Conservation (phyloP, 2,797 vertebrate genomes). For the Sebastes minor region DNA sequence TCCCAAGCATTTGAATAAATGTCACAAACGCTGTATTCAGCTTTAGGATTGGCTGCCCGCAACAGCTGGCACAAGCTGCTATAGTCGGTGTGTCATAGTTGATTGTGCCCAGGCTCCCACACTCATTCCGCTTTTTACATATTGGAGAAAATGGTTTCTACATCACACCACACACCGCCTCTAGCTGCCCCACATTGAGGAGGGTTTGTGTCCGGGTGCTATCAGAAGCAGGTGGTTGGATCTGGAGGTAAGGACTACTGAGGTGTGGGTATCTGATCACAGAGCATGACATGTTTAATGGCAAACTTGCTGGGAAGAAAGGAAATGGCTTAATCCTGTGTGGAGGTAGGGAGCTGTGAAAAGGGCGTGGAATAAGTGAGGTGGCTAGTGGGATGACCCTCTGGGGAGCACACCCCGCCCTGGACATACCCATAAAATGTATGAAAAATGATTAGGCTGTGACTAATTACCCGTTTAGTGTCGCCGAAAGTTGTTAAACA, state of each 20-base stretch:
- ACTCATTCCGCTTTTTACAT: constrained; percentile 3
- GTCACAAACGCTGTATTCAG: constrained; percentile 58
- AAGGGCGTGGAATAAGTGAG: constrained; percentile 50
- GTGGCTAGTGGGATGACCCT: constrained; percentile 62
- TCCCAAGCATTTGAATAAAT: constrained; percentile 60
- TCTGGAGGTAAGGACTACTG: constrained; percentile 10
- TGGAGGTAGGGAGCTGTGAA: constrained; percentile 33
- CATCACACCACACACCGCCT: constrained; percentile 13
- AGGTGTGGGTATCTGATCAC: constrained; percentile 39
- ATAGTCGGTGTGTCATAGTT: constrained; percentile 42
- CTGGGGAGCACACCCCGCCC: constrained; percentile 60
- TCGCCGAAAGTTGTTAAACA: constrained; percentile 86
- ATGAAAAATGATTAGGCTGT: constrained; percentile 86
- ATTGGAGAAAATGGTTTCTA: constrained; percentile 38
- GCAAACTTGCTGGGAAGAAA: constrained; percentile 45
- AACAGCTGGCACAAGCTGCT: constrained; percentile 62
- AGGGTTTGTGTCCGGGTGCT: constrained; percentile 30
- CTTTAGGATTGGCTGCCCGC: constrained; percentile 53
- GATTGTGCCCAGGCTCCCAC: constrained; percentile 38
- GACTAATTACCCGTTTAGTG: constrained; percentile 88
- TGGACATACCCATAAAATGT: constrained; percentile 82
- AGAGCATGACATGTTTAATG: constrained; percentile 38
- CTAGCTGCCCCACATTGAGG: constrained; percentile 21
- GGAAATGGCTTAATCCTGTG: constrained; percentile 52
- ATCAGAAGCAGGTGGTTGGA: constrained; percentile 42